Evolutionary conservation across 2,797 vertebrate genomes (phyloP).

Genomic region (Trichosurus vulpecula): DNA sequence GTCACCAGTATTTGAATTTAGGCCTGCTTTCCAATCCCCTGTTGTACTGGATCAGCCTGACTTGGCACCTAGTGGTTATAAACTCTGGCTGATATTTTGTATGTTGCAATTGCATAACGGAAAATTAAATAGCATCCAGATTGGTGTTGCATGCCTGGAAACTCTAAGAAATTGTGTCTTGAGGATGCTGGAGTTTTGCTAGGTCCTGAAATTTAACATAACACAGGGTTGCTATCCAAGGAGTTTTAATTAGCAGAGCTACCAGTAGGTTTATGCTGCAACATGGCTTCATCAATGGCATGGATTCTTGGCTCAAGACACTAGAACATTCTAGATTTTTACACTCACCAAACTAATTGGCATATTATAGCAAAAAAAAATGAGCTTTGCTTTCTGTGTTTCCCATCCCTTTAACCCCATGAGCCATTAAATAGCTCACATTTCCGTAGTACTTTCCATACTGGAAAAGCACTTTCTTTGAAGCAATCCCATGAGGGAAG

Average conservation of each 20-base stretch:
- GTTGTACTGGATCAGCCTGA: not conserved
- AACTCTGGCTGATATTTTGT: not conserved
- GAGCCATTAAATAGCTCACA: not conserved
- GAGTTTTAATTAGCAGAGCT: slow-evolving; percentile 3
- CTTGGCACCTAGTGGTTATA: not conserved
- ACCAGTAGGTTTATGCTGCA: not conserved
- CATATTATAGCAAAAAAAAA: not conserved
- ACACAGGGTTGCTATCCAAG: not conserved
- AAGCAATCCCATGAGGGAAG: not conserved
- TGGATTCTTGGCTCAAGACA: not conserved
- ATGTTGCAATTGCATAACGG: not conserved
- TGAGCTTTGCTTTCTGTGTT: not conserved
- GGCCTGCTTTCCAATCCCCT: not conserved
- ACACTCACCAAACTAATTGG: not conserved
- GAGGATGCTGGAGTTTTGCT: not conserved
- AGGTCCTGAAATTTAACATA: not conserved
- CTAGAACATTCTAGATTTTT: not conserved
- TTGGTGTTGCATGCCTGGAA: not conserved
- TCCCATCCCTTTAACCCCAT: not conserved
- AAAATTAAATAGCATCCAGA: not conserved
- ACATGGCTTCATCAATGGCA: not conserved
- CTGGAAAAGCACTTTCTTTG: not conserved
- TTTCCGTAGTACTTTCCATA: not conserved
- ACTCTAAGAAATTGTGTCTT: not conserved
- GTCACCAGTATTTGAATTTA: not conserved